Percentiles rank a stretch among this genome's conserved stretches.
Conservation (phyloP, 2,888 invertebrate genomes). For the Tortricodes alternella region DNA sequence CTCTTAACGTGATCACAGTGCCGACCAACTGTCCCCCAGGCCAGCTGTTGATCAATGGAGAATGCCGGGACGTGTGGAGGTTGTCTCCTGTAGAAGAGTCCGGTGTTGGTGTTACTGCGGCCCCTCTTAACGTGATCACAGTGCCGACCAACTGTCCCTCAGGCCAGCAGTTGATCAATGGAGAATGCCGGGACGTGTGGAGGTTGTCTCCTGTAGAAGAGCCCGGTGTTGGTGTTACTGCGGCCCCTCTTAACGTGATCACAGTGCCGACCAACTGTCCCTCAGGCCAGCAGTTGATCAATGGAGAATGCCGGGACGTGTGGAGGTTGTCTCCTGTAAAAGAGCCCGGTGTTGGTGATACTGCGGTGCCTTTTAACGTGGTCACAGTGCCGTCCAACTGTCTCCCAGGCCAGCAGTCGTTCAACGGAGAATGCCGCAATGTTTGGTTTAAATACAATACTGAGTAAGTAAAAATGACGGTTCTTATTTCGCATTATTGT, state of each 20-base stretch:
- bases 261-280: slow-evolving; percentile 47
- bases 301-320: slow-evolving; percentile 45
- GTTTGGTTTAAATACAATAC: slow-evolving; percentile 38
- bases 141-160: slow-evolving; percentile 33
- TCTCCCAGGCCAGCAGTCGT: slow-evolving; percentile 38
- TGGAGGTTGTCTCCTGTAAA: slow-evolving; percentile 34
- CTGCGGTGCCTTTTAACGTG: background rate
- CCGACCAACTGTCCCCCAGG: slow-evolving; percentile 39
- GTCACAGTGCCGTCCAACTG: slow-evolving; percentile 41
- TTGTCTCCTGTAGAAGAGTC: background rate
- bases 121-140: slow-evolving; percentile 20
- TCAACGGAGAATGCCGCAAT: slow-evolving; percentile 45
- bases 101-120: background rate
- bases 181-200: slow-evolving; percentile 34
- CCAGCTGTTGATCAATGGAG: slow-evolving; percentile 37
- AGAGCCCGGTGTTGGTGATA: background rate
- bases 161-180: slow-evolving; percentile 34
- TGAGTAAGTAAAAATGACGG: background rate
- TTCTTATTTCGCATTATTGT: background rate
- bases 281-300: slow-evolving; percentile 39
- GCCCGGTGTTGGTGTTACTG: background rate
- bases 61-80: slow-evolving; percentile 27
- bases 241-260: slow-evolving; percentile 31
- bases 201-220: slow-evolving; percentile 16
- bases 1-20: slow-evolving; percentile 20